Percentiles rank a stretch among this genome's conserved stretches.
phyloP scores from a whole-genome alignment of 2,113 vertebrate genomes.

The Todiramphus chloris region DNA sequence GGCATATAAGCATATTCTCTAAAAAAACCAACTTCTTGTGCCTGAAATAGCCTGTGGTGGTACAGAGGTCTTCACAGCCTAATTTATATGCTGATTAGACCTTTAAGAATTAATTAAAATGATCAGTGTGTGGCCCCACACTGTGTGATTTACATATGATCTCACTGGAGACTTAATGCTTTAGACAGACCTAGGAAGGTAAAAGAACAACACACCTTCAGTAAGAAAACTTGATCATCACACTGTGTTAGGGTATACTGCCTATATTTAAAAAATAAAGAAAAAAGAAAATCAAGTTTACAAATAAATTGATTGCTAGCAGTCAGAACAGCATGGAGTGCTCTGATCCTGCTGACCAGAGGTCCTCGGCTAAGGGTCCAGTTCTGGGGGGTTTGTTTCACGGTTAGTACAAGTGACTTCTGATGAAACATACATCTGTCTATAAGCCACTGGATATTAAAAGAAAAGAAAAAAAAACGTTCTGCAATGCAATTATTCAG shows the following conservation, averaged over 20 bases:
- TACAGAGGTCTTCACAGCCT: background rate
- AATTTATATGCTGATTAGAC: slow-evolving; percentile 1
- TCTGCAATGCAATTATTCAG: background rate
- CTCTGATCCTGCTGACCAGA: background rate
- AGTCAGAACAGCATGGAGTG: background rate
- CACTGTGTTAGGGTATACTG: background rate
- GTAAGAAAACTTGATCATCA: background rate
- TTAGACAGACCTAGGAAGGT: background rate
- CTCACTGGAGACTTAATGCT: background rate
- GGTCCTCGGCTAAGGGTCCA: background rate
- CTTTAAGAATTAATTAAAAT: background rate
- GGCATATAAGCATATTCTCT: background rate
- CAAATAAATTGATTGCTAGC: background rate
- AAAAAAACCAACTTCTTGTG: background rate
- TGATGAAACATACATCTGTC: background rate
- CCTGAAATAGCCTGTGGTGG: background rate
- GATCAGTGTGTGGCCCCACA: background rate
- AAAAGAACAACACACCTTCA: background rate
- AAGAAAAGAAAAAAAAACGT: background rate
- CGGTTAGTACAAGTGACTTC: background rate
- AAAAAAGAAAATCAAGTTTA: background rate
- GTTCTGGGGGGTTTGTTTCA: background rate
- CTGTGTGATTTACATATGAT: background rate
- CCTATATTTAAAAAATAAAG: background rate
- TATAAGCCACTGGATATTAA: background rate